Percentiles rank a stretch among this genome's conserved stretches.
Evolutionary conservation across 1,140 invertebrate genomes (phyloP).

Genomic region (Nilaparvata lugens): DNA sequence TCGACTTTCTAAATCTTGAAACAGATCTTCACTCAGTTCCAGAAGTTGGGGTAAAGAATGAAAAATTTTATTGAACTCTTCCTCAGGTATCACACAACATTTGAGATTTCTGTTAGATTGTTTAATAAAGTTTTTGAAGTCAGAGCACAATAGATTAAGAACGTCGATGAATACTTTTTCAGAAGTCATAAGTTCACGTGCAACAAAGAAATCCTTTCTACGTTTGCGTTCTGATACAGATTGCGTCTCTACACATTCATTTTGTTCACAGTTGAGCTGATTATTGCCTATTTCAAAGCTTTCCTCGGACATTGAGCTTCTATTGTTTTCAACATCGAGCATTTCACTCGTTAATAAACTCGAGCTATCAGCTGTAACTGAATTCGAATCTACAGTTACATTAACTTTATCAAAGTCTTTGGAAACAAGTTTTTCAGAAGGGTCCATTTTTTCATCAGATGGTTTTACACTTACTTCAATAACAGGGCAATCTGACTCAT

Average conservation of each 20-base stretch:
- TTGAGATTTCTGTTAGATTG: constrained; percentile 37
- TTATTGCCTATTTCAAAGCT: constrained; percentile 6
- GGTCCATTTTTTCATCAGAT: not conserved
- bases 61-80: constrained; percentile 47
- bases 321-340: constrained; percentile 11
- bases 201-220: constrained; percentile 45
- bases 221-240: constrained; percentile 30
- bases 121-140: constrained; percentile 48
- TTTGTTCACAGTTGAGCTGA: constrained; percentile 1
- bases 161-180: constrained; percentile 61
- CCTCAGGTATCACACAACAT: constrained; percentile 40
- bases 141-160: constrained; percentile 55
- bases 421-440: not conserved
- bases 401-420: constrained; percentile 1
- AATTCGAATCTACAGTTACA: not conserved
- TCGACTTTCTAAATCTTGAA: constrained; percentile 52
- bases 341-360: not conserved
- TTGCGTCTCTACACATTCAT: constrained; percentile 18
- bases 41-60: constrained; percentile 48
- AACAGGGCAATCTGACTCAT: constrained; percentile 15
- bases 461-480: not conserved
- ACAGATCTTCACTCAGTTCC: constrained; percentile 52
- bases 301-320: constrained; percentile 16
- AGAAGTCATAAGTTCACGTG: constrained; percentile 56
- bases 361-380: not conserved